Base-by-base conservation (phyloP, 2,113 vertebrate species). In the Neogobius melanostomus region DNA sequence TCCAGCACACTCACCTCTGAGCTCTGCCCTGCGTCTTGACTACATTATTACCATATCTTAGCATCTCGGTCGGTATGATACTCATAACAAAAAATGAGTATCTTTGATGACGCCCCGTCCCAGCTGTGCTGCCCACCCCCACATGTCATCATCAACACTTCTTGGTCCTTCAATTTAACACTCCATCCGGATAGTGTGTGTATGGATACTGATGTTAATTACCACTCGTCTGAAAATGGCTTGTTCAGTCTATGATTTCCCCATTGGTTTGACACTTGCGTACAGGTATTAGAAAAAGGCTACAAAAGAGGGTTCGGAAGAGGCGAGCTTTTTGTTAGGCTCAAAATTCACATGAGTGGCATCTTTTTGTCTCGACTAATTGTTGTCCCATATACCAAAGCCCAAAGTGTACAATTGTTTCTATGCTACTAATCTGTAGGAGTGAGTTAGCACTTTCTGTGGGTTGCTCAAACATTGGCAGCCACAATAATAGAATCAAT, bases 161-260 rank as follows among this genome's bases (percentile, higher is more conserved):
- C 64, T 66, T 59, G 0, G 8, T 71, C 57, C 65, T 50, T 76
- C 68, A 64, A 61, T 69, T 52, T 52, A 63, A 56, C 69, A 15
- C 69, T 78, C 61, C 49, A 80, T 77, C 63, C 64, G 2, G 52
- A 69, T 73, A 66, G 65, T 56, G 62, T 91, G 84, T 45, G 63
- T 66, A 84, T 88, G 85, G 87, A 90, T 90, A 89, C 85, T 88
- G 72, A 90, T 89, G 82, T 85, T 87, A 88, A 85, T 89, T 85
- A 84, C 72, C 65, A 66, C 62, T 77, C 2, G 69, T 56, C 72
- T 84, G 74, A 80, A 89, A 90, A 85, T 82, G 77, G 80, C 69
- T 73, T 3, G 71, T 80, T 85, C 80, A 83, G 59, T 78, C 71
- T 74, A 74, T 83, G 79, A 87, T 85, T 80, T 87, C 84, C 84